Conservation (phyloP, 2,113 vertebrate species). For the Tautogolabrus adspersus region DNA sequence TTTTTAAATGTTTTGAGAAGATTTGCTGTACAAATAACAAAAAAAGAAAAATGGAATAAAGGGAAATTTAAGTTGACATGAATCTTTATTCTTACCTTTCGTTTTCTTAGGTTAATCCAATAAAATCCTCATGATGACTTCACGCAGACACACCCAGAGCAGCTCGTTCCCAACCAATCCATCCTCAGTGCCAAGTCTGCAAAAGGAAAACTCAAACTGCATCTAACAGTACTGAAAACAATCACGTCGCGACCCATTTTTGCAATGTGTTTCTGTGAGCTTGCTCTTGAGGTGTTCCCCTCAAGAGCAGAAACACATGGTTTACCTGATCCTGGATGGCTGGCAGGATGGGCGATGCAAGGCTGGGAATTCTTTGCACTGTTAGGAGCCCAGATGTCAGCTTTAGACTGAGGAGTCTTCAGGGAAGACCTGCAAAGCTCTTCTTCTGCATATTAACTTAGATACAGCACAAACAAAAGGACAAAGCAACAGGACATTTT, state of each 20-base stretch:
- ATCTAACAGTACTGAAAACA: background rate
- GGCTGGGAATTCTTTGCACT: constrained; percentile 22
- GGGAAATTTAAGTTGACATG: background rate
- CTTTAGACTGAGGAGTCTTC: constrained; percentile 23
- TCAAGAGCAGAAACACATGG: constrained; percentile 12
- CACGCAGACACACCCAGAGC: constrained; percentile 27
- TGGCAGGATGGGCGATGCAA: constrained; percentile 16
- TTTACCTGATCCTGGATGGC: constrained; percentile 32
- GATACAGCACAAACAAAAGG: background rate
- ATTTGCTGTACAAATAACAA: too few relatives aligned
- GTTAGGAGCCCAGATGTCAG: constrained; percentile 48
- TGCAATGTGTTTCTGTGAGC: constrained; percentile 16
- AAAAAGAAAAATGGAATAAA: background rate
- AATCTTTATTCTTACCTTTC: constrained; percentile 53
- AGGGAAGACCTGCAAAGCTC: constrained; percentile 17
- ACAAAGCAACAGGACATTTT: background rate
- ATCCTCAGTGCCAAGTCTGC: constrained; percentile 27
- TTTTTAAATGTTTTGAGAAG: too few relatives aligned
- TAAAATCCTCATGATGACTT: constrained; percentile 36
- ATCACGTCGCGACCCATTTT: background rate
- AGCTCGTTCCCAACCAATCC: constrained; percentile 28
- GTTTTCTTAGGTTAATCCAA: constrained; percentile 40
- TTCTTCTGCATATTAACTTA: background rate
- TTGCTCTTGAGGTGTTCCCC: constrained; percentile 6
- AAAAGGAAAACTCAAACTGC: constrained; percentile 6